Conservation (phyloP, 2,113 vertebrate species). For the Nerophis lumbriciformis region DNA sequence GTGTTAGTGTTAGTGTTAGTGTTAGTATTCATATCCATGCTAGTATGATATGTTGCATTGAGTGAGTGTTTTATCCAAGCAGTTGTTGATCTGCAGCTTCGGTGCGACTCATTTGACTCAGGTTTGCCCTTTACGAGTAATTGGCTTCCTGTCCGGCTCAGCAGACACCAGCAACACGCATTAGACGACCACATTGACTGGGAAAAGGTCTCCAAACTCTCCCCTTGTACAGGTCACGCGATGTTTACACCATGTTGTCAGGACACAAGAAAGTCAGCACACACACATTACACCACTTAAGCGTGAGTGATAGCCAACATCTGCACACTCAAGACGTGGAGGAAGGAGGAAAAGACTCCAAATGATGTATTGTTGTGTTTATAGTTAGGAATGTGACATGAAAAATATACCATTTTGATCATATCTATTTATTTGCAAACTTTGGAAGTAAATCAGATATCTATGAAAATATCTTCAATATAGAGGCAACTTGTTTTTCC, state of each 20-base stretch:
- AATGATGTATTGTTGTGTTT: not conserved
- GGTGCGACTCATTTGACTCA: slow-evolving; percentile 60
- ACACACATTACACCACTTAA: slow-evolving; percentile 6
- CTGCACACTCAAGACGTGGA: slow-evolving; percentile 5
- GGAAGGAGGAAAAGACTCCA: slow-evolving; percentile 1
- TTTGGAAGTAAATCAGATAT: too few species aligned
- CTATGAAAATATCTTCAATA: too few species aligned
- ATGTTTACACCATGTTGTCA: not conserved
- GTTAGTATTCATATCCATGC: too few species aligned
- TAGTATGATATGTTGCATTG: not conserved
- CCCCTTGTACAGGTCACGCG: not conserved
- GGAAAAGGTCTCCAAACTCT: slow-evolving; percentile 44
- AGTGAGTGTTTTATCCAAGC: slow-evolving; percentile 6
- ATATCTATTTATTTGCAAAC: too few species aligned
- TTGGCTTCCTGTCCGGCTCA: slow-evolving; percentile 69
- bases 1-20: too few species aligned
- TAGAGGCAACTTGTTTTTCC: too few species aligned
- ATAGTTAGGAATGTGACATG: too few species aligned
- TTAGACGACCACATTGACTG: slow-evolving; percentile 51
- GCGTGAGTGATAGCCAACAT: slow-evolving; percentile 18
- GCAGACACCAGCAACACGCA: slow-evolving; percentile 72
- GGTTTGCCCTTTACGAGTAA: slow-evolving; percentile 73
- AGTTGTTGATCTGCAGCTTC: slow-evolving; percentile 45
- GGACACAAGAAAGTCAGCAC: slow-evolving; percentile 6
- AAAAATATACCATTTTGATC: too few species aligned